These are phyloP conservation scores for Manduca sexta DNA, from an alignment of 1,140 invertebrate species.

Conservation along the genomic window DNA sequence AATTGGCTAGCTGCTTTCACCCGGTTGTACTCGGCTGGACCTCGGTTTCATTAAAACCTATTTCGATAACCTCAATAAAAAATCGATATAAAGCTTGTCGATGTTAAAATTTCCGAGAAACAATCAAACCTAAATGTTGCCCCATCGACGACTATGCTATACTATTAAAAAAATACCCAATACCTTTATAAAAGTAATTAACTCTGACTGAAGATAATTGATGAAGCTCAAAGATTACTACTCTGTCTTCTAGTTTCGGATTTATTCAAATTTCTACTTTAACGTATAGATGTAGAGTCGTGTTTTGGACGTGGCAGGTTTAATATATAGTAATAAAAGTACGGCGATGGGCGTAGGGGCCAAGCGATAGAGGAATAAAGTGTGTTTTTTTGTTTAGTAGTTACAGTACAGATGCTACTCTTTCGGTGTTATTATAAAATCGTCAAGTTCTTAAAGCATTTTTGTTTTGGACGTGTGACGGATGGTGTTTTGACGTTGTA, in stretches of 20 bases:
- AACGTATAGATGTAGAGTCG: constrained; percentile 13
- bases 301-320: constrained; percentile 10
- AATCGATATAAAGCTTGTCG: not conserved
- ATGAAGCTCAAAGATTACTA: constrained; percentile 67
- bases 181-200: constrained; percentile 70
- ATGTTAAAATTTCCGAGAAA: constrained; percentile 34
- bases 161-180: constrained; percentile 48
- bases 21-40: not conserved
- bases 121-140: constrained; percentile 35
- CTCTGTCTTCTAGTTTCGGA: constrained; percentile 25
- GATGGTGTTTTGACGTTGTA: constrained; percentile 45
- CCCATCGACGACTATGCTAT: constrained; percentile 29
- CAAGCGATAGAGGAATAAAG: constrained; percentile 35
- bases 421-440: constrained; percentile 67
- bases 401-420: constrained; percentile 25
- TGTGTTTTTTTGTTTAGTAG: constrained; percentile 36
- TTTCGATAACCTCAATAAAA: not conserved
- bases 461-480: constrained; percentile 48
- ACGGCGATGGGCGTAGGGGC: constrained; percentile 35
- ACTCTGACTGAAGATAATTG: constrained; percentile 67
- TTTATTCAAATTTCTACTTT: constrained; percentile 21
- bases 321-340: constrained; percentile 39
- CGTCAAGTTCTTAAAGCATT: constrained; percentile 50
- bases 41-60: too few species aligned
- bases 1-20: not conserved